Conservation (phyloP, 2,888 invertebrate species). For the Sinotaia quadrata region DNA sequence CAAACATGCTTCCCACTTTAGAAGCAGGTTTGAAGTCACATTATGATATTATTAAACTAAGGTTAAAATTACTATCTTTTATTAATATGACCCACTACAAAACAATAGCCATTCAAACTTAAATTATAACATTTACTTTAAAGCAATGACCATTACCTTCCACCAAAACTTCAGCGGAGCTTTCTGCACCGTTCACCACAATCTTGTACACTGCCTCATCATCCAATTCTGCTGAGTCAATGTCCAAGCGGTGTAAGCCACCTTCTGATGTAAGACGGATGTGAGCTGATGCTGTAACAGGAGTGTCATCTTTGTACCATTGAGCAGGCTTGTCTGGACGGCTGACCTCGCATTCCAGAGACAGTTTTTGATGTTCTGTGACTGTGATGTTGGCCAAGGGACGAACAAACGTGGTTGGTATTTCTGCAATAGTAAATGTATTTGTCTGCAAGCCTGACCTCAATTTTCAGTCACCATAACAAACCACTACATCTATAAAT, state of each 20-base stretch:
- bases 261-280: conserved; percentile 48
- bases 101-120: too few species aligned
- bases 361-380: conserved; percentile 53
- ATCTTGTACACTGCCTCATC: conserved; percentile 66
- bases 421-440: conserved; percentile 43
- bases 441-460: too few species aligned
- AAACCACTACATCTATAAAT: too few species aligned
- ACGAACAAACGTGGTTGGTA: conserved; percentile 51
- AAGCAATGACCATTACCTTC: conserved; percentile 55
- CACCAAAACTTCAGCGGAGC: conserved; percentile 59
- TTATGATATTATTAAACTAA: too few species aligned
- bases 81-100: too few species aligned
- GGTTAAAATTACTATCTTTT: too few species aligned
- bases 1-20: too few species aligned
- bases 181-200: conserved; percentile 51
- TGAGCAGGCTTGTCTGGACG: conserved; percentile 56
- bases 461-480: too few species aligned
- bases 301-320: conserved; percentile 61
- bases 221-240: conserved; percentile 53
- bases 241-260: conserved; percentile 52
- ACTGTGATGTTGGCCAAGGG: conserved; percentile 55
- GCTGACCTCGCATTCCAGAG: conserved; percentile 58
- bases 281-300: conserved; percentile 46
- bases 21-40: too few species aligned
- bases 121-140: too few species aligned